Evolutionary conservation across 2,888 invertebrate genomes (phyloP).

Genomic region (Megamerina dolium): DNA sequence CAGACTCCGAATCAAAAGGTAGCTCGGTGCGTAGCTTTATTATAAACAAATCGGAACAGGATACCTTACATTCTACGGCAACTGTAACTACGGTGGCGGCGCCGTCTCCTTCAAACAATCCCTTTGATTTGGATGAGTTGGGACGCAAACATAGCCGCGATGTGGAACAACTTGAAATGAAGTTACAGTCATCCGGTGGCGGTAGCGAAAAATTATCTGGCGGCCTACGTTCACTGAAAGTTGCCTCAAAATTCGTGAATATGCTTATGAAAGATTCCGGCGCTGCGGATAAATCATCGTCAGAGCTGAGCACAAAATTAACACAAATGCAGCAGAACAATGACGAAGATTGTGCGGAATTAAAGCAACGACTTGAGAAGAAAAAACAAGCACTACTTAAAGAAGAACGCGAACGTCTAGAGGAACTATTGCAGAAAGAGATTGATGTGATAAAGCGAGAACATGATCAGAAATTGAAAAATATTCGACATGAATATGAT

Average conservation of each 20-base stretch:
- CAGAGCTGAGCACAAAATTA: background rate
- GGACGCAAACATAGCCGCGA: constrained; percentile 35
- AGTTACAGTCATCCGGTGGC: constrained; percentile 39
- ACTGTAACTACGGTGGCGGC: constrained; percentile 28
- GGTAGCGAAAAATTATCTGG: constrained; percentile 46
- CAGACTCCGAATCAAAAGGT: constrained; percentile 46
- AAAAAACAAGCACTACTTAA: constrained; percentile 50
- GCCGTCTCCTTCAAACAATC: constrained; percentile 43
- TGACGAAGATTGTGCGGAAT: constrained; percentile 26
- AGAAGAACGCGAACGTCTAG: constrained; percentile 48
- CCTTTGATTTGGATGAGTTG: constrained; percentile 53
- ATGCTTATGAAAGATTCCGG: constrained; percentile 30
- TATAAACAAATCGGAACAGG: constrained; percentile 46
- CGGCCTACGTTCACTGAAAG: constrained; percentile 30
- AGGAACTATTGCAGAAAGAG: constrained; percentile 38
- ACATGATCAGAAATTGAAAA: constrained; percentile 47
- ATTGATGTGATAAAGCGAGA: constrained; percentile 35
- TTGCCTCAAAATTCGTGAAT: constrained; percentile 36
- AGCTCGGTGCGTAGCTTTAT: constrained; percentile 45
- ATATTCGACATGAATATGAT: constrained; percentile 45
- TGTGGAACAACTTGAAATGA: constrained; percentile 52
- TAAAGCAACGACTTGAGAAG: constrained; percentile 41
- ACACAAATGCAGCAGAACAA: constrained; percentile 30
- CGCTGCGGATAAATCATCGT: constrained; percentile 1
- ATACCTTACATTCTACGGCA: constrained; percentile 44